These are phyloP conservation scores for Thripadectes ignobilis DNA, from an alignment of 2,797 vertebrate species.

Conservation along the genomic window DNA sequence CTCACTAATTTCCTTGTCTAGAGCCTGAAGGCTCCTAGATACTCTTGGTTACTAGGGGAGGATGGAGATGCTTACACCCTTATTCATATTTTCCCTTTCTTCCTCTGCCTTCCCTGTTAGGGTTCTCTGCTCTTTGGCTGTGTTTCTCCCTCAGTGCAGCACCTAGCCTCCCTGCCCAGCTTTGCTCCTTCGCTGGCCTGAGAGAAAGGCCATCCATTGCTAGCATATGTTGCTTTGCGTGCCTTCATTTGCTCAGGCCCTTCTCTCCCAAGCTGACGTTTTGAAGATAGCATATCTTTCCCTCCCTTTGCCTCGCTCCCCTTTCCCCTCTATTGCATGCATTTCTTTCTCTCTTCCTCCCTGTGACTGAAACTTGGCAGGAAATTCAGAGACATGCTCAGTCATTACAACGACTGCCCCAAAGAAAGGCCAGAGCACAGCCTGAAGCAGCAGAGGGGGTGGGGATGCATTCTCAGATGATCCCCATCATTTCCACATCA, in stretches of 20 bases:
- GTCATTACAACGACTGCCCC: not conserved
- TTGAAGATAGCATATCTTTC: conserved; percentile 1
- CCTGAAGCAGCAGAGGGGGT: not conserved
- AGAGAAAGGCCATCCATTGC: not conserved
- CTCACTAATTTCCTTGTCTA: not conserved
- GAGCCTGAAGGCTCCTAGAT: not conserved
- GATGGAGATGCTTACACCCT: not conserved
- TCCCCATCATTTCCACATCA: not conserved
- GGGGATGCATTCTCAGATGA: not conserved
- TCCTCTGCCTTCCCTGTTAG: not conserved
- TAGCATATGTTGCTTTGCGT: not conserved
- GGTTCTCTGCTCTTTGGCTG: not conserved
- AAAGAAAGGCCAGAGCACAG: not conserved
- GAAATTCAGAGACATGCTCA: not conserved
- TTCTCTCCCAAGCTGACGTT: not conserved
- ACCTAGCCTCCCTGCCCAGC: not conserved
- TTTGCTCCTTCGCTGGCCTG: not conserved
- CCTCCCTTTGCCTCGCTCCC: not conserved
- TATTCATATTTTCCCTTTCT: not conserved
- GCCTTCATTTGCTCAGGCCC: not conserved
- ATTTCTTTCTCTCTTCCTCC: not conserved
- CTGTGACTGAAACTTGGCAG: conserved; percentile 50
- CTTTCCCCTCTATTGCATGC: not conserved
- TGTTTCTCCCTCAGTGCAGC: not conserved
- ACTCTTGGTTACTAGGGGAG: not conserved